Base-by-base conservation (phyloP, 2,888 invertebrate species). In the Hydrotaea cyrtoneurina region DNA sequence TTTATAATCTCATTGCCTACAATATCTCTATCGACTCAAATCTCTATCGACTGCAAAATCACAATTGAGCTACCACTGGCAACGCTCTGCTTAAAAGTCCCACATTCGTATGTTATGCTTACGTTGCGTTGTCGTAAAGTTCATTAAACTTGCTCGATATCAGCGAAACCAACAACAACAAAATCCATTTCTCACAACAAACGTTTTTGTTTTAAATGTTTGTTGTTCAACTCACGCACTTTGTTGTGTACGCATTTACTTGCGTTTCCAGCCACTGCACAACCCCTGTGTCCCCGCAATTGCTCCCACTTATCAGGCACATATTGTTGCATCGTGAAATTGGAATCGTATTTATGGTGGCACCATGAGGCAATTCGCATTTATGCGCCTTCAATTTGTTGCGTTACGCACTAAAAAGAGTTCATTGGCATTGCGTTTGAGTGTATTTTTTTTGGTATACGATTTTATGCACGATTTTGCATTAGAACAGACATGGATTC, bases 391-490 rank as follows among this genome's bases (percentile, higher is more conserved):
- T 57, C 23, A 59, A 19, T 26, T 50, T 66, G 57, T 78, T 78
- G 17, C 66, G 79, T 73, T 77, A 83, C 79, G 83, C 80, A 83
- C 80, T 83, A 80, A 77, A 83, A 73, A 83, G 73, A 83, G 83
- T 83, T 83, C 83, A 73, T 62, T 80, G 77, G 73, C 83, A 77
- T 19, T 23, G 39, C 43, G 23, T 39, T 81, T 59, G 36, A 57
- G 55, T 81, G 50, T 2, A 50, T 15, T 11, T 13, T 55, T 71
- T 53, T 39, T 39, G 13, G 55, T 36, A 43, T 64, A 66, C 57
- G 50, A 69, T 19, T 69, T 64, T 69, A 43, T 19, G 71, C n/a
- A 26, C 13, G 5, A 23, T 71, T 71, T 23, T 50, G 19, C 31
- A 31, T 31, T 31, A 31, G 3, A 31, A 31, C 31, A 31, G 31